Base-by-base conservation (phyloP, 1,140 invertebrate genomes). In the Stratiolaelaps scimitus region DNA sequence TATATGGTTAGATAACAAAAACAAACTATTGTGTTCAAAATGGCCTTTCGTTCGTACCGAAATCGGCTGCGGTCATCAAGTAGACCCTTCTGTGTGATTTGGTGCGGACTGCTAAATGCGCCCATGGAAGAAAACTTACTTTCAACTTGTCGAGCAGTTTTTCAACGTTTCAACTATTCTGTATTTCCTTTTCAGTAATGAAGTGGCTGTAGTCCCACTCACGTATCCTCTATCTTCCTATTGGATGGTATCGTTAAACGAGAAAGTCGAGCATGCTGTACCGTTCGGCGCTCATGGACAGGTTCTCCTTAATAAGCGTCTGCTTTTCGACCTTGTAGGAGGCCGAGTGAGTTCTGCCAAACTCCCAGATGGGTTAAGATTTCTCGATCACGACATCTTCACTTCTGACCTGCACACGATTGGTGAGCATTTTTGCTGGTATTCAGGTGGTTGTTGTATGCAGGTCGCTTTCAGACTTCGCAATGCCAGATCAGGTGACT, bases 361-460 rank as follows among this genome's bases (percentile, higher is more conserved):
- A 5, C 53, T 60, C 2, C 53, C 17, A 15, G 23, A 60, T 26
- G 53, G 53, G 10, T 23, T 60, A 4, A 26, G 23, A 6, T 60
- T 60, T 23, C n/a, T 60, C 26, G 20, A 60, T 26, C 53, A 26
- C 6, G 34, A 23, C 23, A 60, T 34, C 23, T 60, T 60, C 23
- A 26, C 2, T 29, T 60, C 53, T 17, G 53, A 60, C 23, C 53
- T 60, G 1, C 53, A 60, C 20, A 60, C 23, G 2, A 60, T 60
- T 15, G 53, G 53, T 60, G 17, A 17, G 53, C 34, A 10, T 40
- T 40, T 10, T 10, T 40, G 4, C 34, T 4, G 4, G 4, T 40
- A 40, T 40, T 40, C 10, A 40, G 34, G 5, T 4, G 4, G 10
- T 40, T 40, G 10, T 40, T 40, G 10, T 10, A 10, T 40, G 10